Conservation (phyloP, 1,140 invertebrate genomes). For the Stegodyphus dumicola region DNA sequence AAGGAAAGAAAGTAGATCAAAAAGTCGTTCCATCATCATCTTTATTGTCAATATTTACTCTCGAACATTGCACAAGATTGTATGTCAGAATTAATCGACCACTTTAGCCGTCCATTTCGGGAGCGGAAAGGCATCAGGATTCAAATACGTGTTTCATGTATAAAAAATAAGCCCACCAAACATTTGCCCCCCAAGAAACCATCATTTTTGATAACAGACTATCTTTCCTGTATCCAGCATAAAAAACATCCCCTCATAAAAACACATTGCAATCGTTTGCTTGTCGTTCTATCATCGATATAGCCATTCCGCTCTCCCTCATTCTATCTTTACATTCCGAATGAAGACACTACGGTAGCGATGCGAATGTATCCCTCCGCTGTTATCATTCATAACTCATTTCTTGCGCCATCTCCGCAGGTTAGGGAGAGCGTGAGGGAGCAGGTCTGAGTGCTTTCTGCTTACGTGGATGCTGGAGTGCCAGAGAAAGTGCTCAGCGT, state of each 20-base stretch:
- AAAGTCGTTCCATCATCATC: conserved; percentile 6
- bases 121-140: not conserved
- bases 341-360: conserved; percentile 32
- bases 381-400: conserved; percentile 55
- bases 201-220: conserved; percentile 47
- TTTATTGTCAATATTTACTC: conserved; percentile 9
- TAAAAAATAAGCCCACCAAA: conserved; percentile 33
- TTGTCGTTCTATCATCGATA: conserved; percentile 51
- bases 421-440: not conserved
- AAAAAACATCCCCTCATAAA: conserved; percentile 16
- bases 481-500: not conserved
- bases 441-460: conserved; percentile 26
- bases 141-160: conserved; percentile 23
- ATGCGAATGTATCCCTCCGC: conserved; percentile 27
- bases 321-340: conserved; percentile 19
- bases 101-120: not conserved
- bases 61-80: conserved; percentile 16
- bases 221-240: conserved; percentile 4
- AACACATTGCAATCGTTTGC: conserved; percentile 48
- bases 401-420: conserved; percentile 48
- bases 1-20: not conserved
- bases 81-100: conserved; percentile 24
- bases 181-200: conserved; percentile 6
- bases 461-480: not conserved
- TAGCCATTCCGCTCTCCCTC: conserved; percentile 15